Evolutionary conservation across 2,797 vertebrate species (phyloP).

Genomic region (Gobio occitaniae): DNA sequence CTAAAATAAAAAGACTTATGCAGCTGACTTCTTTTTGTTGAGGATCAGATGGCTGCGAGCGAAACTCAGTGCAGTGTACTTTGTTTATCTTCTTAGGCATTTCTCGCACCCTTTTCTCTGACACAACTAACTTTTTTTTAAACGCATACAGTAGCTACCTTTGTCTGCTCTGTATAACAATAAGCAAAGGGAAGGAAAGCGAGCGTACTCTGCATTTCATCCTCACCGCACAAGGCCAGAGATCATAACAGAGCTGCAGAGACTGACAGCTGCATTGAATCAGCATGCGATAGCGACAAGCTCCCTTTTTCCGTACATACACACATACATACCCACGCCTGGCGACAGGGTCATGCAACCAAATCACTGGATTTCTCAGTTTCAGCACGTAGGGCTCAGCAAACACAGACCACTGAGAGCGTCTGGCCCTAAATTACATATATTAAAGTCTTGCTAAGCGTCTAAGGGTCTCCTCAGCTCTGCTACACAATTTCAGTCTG

Average conservation of each 20-base stretch:
- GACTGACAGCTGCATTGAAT: conserved; percentile 51
- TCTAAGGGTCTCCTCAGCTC: conserved; percentile 27
- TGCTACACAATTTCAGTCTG: conserved; percentile 4
- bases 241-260: conserved; percentile 44
- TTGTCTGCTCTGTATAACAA: conserved; percentile 2
- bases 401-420: conserved; percentile 28
- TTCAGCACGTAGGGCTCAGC: conserved; percentile 34
- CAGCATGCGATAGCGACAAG: conserved; percentile 30
- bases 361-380: conserved; percentile 17
- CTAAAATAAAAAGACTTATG: neutral
- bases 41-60: conserved; percentile 20
- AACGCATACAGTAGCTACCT: neutral
- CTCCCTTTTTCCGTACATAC: conserved; percentile 29
- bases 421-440: conserved; percentile 25
- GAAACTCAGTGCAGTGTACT: neutral
- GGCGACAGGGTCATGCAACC: conserved; percentile 40
- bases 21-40: neutral
- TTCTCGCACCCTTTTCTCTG: neutral
- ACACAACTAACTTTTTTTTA: neutral
- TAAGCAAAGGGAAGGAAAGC: conserved; percentile 10
- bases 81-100: conserved; percentile 4
- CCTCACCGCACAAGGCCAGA: conserved; percentile 26
- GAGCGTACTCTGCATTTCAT: neutral
- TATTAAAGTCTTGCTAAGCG: conserved; percentile 34
- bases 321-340: conserved; percentile 3